Conservation (phyloP, 2,797 vertebrate species). For the Anableps anableps region DNA sequence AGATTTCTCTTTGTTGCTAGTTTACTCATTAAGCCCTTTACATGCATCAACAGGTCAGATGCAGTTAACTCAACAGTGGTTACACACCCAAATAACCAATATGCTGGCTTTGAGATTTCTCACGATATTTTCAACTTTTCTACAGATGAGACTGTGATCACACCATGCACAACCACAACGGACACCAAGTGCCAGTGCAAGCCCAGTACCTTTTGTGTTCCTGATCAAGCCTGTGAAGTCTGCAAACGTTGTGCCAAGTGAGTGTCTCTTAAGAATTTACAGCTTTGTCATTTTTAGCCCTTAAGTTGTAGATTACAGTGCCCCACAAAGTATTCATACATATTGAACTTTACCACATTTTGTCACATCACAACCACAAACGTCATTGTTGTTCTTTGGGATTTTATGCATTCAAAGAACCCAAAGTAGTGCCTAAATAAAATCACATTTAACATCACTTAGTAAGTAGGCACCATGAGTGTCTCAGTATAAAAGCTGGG, state of each 20-base stretch:
- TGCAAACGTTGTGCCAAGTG: slow-evolving; percentile 84
- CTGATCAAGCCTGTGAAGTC: slow-evolving; percentile 84
- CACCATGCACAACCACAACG: slow-evolving; percentile 68
- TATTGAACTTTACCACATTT: background rate
- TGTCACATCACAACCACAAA: background rate
- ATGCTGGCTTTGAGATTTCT: background rate
- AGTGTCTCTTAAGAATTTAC: slow-evolving; percentile 27
- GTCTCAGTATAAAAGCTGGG: background rate
- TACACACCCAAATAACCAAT: background rate
- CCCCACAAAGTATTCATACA: background rate
- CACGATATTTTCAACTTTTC: background rate
- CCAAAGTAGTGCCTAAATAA: background rate
- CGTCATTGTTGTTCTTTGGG: background rate
- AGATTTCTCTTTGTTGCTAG: slow-evolving; percentile 4
- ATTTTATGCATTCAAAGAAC: background rate
- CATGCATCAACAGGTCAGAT: background rate
- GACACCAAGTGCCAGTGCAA: slow-evolving; percentile 82
- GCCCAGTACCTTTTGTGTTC: slow-evolving; percentile 78
- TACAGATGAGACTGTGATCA: slow-evolving; percentile 76
- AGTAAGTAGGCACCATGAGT: background rate
- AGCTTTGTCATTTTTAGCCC: background rate
- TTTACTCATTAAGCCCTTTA: background rate
- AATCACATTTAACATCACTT: background rate
- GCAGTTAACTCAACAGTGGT: background rate
- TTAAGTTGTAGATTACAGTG: background rate